Conservation (phyloP, 2,888 invertebrate species). For the Pristionchus mayeri region DNA sequence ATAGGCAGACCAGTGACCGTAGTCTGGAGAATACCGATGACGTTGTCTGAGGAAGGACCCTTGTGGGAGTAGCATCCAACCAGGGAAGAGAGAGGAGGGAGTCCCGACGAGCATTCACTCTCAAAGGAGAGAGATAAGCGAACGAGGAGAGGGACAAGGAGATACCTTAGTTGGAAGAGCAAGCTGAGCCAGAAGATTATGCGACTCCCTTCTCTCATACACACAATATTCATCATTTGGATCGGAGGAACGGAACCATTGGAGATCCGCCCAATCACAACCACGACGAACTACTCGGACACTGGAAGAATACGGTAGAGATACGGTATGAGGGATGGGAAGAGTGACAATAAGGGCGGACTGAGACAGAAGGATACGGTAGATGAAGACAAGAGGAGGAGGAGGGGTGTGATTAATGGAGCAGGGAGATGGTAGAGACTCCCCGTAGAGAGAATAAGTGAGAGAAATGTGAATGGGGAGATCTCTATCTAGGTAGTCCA, state of each 20-base stretch:
- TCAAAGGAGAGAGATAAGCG: too few species aligned
- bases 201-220: conserved; percentile 59
- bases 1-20: conserved; percentile 58
- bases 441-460: background rate
- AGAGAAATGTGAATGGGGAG: background rate
- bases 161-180: too few species aligned
- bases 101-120: too few species aligned
- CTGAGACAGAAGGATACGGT: background rate
- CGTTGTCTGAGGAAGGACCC: conserved; percentile 47
- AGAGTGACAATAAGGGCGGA: background rate
- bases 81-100: conserved; percentile 55
- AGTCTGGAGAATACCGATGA: conserved; percentile 62
- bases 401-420: conserved; percentile 19
- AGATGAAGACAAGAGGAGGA: background rate
- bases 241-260: conserved; percentile 65
- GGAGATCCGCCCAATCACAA: conserved; percentile 58
- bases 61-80: conserved; percentile 65
- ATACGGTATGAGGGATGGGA: too few species aligned
- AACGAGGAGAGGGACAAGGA: too few species aligned
- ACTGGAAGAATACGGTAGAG: conserved; percentile 58
- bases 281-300: conserved; percentile 59
- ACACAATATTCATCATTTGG: conserved; percentile 64
- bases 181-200: conserved; percentile 64
- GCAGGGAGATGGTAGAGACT: background rate
- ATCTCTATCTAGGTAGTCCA: background rate